These are phyloP conservation scores for Patella ulyssiponensis DNA, from an alignment of 2,888 invertebrate species.

Conservation along the genomic window DNA sequence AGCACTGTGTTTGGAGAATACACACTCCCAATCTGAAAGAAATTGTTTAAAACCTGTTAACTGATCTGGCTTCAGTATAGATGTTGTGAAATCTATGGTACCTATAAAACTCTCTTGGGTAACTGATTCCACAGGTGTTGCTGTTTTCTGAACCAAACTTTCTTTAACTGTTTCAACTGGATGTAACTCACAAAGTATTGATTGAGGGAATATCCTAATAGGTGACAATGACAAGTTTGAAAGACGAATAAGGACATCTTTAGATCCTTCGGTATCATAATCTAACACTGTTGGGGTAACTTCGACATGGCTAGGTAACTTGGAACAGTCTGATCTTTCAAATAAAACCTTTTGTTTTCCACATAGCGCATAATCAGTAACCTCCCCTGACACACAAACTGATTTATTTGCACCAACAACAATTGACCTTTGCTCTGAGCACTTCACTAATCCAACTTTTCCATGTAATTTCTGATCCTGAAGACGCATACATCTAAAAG, in stretches of 20 bases:
- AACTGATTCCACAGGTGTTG: too few species aligned
- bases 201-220: not conserved
- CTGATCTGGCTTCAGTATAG: too few species aligned
- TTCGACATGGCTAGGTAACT: not conserved
- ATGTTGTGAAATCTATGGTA: too few species aligned
- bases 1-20: constrained; percentile 14
- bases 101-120: too few species aligned
- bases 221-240: not conserved
- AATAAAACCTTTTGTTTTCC: not conserved
- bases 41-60: not conserved
- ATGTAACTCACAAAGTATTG: constrained; percentile 1
- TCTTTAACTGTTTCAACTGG: too few species aligned
- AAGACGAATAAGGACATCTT: not conserved
- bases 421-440: not conserved
- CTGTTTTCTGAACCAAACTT: too few species aligned
- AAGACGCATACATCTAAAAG: not conserved
- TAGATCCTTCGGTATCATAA: not conserved
- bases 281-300: not conserved
- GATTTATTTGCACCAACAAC: not conserved
- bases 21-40: not conserved
- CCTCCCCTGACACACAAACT: not conserved
- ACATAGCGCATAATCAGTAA: not conserved
- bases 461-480: not conserved
- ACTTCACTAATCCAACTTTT: not conserved
- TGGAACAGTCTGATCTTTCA: not conserved